Base-by-base conservation (phyloP, 2,113 vertebrate species). In the Hipposideros armiger region DNA sequence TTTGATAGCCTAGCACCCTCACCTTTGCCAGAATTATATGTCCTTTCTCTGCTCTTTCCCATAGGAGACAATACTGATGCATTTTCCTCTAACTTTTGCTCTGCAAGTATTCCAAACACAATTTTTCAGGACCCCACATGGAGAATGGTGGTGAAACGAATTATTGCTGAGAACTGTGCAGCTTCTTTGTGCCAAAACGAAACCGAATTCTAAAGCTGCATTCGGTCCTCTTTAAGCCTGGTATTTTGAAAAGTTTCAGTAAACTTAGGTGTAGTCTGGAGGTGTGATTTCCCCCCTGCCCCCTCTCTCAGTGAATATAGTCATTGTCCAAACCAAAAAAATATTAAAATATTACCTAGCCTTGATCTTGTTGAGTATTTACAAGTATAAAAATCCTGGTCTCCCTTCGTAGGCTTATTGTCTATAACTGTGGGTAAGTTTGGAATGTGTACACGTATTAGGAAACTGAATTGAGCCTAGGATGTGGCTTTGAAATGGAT, bases 311-410 rank as follows among this genome's bases (percentile, higher is more conserved):
- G 32, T 10, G 69, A 30, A 36, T 47, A 32, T 47, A 52, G 26
- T 74, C 42, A 26, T 45, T 95, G 66, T 78, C 64, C 56, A 82
- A 50, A 77, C 20, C 13, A 77, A 67, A 73, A 40, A 72, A n/a
- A 66, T 54, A 74, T 19, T 88, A 52, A 60, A 47, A 9, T 89
- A 24, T 92, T 28, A 52, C 30, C 32, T 95, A 60, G 15, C 1
- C 56, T 87, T 90, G 54, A 64, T 82, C 56, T 87, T 94, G 73
- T 86, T 78, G 24, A 81, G 67, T 85, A 90, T 42, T 54, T 77
- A 1, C 45, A 94, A 81, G 56, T 72, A 24, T 92, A 64, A 89
- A 40, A 89, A 78, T 19, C 7, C 58, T 66, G 24, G 1, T 45
- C 45, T 91, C 7, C 52, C 15, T 30, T 40, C 28, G 32, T 66